Evolutionary conservation across 2,888 invertebrate genomes (phyloP), one percentile per base, ranked within the genome.

Genomic region (Drepanosiphum platanoidis): DNA sequence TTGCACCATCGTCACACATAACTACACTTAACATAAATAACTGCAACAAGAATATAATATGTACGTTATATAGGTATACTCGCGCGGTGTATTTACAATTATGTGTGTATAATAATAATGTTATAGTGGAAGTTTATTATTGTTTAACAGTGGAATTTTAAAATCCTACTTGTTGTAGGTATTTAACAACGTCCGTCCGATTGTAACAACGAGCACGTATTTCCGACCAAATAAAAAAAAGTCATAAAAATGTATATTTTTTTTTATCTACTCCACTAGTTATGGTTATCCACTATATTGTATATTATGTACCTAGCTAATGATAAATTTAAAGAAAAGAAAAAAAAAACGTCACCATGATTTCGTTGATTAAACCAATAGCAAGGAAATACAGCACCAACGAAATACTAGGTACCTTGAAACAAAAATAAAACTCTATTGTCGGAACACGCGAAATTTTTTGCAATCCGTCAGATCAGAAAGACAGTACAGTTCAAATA

Each of bases 121-220:
- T 70, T 70, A 39, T 9, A 11, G 36, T 34, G 70, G 80, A 70
- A 46, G 42, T 46, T 52, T 68, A 80, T 77, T 61, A 36, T 80
- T 70, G 70, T 80, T 71, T 71, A 80, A 80, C 80, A 36, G 18
- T 58, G 36, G 70, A 80, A 80, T 80, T 80, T 80, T 58, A 70
- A 70, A 70, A 80, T 70, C 46, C 30, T 27, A 58, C 22, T 80
- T 52, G 34, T 70, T 1, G 46, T 79, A 80, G 34, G 36, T 52
- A 36, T 70, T 52, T 61, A 58, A 46, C 79, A 34, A 80, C 70
- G 34, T 80, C 34, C 70, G 52, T 22, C 36, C 58, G 58, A 70
- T 80, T 80, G 30, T 2, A 70, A 80, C 36, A 36, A 80, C 70
- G 52, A 3, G 52, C 80, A 80, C 80, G 70, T 80, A 80, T 80